Base-by-base conservation (phyloP, 2,797 vertebrate genomes). In the Chrosomus eos region DNA sequence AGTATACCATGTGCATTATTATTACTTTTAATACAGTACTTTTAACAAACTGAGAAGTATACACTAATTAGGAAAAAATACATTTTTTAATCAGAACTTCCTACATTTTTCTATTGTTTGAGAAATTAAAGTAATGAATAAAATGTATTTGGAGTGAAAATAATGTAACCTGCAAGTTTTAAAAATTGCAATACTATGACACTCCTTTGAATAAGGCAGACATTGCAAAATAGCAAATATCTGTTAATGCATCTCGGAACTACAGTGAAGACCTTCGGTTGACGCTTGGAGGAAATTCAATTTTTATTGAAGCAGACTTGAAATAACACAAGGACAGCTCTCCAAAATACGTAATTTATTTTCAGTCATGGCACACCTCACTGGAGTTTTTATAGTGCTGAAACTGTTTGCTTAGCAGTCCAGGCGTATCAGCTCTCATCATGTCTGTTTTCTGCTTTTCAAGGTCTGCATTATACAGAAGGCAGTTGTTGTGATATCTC, bases 401-500 rank as follows among this genome's bases (percentile, higher is more conserved):
- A 60, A 58, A 58, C 26, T 45, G 82, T 84, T 70, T 77, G 66
- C 73, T 55, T 83, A 40, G 43, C 73, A 67, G 31, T 68, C 72
- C 33, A 1, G 40, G n/a, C 45, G 16, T 58, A 70, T 83, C 82
- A 40, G 72, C 60, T 67, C n/a, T 53, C 72, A 83, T 83, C 81
- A 26, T 43, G 73, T 83, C 72, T 76, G 82, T 68, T 68, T 76
- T 77, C n/a, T 83, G 36, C 73, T 83, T 83, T 68, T 77, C 64
- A 83, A 77, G 48, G 73, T 83, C 82, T 83, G 73, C 73, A 31
- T 77, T 70, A 70, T 68, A 68, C 79, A 81, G 66, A 40, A 79
- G 64, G 66, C 79, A 70, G 79, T 83, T 75, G 31, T 75, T 68
- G 82, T 68, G 73, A 76, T 83, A 83, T 75, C 73, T 77, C 73